These are phyloP conservation scores for Hormaphis cornu DNA, from an alignment of 1,140 invertebrate species.

Conservation along the genomic window DNA sequence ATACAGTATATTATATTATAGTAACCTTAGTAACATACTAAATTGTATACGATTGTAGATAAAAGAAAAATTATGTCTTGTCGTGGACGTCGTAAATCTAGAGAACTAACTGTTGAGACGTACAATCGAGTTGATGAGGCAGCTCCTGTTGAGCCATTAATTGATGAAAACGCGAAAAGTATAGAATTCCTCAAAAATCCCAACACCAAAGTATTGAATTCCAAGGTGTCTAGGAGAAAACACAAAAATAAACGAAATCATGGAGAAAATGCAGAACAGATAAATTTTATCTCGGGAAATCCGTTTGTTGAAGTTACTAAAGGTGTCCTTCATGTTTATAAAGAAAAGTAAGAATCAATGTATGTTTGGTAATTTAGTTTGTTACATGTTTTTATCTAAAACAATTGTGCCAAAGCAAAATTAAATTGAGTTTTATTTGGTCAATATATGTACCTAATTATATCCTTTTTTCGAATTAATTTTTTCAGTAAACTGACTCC, in stretches of 20 bases:
- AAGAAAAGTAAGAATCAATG: conserved; percentile 67
- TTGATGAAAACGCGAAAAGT: conserved; percentile 4
- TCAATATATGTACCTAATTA: conserved; percentile 23
- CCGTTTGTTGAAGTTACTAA: conserved; percentile 93
- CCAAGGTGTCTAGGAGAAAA: conserved; percentile 37
- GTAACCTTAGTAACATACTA: too few species aligned
- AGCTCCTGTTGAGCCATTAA: conserved; percentile 24
- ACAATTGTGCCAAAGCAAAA: too few species aligned
- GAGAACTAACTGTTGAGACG: conserved; percentile 57
- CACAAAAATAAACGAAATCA: conserved; percentile 41
- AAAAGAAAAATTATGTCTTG: conserved; percentile 26
- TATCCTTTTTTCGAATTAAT: conserved; percentile 20
- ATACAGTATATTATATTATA: too few species aligned
- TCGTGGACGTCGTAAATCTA: conserved; percentile 49
- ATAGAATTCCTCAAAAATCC: conserved; percentile 34
- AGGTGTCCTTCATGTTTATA: conserved; percentile 91
- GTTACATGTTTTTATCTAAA: too few species aligned
- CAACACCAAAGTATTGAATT: conserved; percentile 34
- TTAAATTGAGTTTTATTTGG: not conserved
- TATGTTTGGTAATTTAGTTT: conserved; percentile 6
- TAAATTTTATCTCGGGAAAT: conserved; percentile 91
- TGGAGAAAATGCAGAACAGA: conserved; percentile 44
- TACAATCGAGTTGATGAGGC: conserved; percentile 47
- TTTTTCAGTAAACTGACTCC: conserved; percentile 49
- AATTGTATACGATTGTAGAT: conserved; percentile 1